phyloP scores from a whole-genome alignment of 1,140 invertebrate species.

The Drosophila equinoxialis region DNA sequence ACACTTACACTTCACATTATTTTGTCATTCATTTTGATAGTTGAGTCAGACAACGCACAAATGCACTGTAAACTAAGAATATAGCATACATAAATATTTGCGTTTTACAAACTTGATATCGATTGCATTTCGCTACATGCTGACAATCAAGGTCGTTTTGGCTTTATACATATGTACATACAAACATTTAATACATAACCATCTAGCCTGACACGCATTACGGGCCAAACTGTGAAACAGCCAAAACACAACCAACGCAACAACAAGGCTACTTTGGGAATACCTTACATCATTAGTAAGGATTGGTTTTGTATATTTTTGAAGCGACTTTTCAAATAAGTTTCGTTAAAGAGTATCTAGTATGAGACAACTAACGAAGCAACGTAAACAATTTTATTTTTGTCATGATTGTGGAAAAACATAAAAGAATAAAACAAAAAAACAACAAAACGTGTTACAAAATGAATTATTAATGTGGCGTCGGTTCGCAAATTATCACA shows the following conservation, averaged over 20 bases:
- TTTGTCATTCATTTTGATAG: conserved; percentile 16
- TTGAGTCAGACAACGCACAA: background rate
- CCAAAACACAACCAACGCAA: background rate
- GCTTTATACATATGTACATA: background rate
- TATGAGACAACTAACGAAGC: background rate
- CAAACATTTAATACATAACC: background rate
- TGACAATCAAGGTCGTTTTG: background rate
- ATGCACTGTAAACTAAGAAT: conserved; percentile 8
- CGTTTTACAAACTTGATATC: conserved; percentile 50
- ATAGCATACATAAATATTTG: conserved; percentile 32
- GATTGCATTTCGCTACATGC: conserved; percentile 15
- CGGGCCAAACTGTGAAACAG: conserved; percentile 4
- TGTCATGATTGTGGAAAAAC: background rate
- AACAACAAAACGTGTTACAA: background rate
- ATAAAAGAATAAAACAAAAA: background rate
- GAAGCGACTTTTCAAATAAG: too few species aligned
- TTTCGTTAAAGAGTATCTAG: background rate
- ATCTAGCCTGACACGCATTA: conserved; percentile 35
- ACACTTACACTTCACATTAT: conserved; percentile 33
- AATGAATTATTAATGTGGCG: conserved; percentile 18
- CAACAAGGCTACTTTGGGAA: background rate
- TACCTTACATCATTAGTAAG: background rate
- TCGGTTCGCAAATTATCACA: conserved; percentile 15
- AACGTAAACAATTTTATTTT: background rate
- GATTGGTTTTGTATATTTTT: too few species aligned